These are phyloP conservation scores for Hirundichthys speculiger DNA, from an alignment of 2,113 vertebrate species.

Conservation along the genomic window DNA sequence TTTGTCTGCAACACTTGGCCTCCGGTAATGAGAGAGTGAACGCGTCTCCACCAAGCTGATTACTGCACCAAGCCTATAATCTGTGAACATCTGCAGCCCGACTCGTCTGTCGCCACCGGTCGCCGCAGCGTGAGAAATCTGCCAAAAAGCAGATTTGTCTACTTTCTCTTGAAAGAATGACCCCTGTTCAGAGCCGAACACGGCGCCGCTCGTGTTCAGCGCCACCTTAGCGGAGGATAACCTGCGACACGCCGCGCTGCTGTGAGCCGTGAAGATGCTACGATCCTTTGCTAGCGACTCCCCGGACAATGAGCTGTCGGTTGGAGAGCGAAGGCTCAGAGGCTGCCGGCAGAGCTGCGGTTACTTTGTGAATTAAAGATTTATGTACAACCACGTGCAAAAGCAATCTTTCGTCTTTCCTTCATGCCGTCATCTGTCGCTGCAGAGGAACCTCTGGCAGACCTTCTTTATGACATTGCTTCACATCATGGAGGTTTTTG, in stretches of 20 bases:
- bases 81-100: constrained; percentile 69
- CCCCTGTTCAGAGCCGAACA: constrained; percentile 16
- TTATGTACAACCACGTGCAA: too few relatives aligned
- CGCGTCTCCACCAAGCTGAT: constrained; percentile 67
- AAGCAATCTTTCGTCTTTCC: too few relatives aligned
- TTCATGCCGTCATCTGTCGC: too few relatives aligned
- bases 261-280: neutral
- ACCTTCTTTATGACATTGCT: too few relatives aligned
- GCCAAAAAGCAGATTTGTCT: constrained; percentile 48
- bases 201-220: constrained; percentile 14
- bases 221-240: neutral
- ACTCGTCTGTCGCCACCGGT: constrained; percentile 40
- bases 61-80: constrained; percentile 73
- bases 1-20: constrained; percentile 23
- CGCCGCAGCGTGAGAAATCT: constrained; percentile 42
- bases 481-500: too few relatives aligned
- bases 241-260: neutral
- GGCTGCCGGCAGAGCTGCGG: too few relatives aligned
- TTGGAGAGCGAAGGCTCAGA: too few relatives aligned
- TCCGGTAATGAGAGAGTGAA: constrained; percentile 56
- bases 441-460: too few relatives aligned
- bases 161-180: constrained; percentile 45
- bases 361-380: too few relatives aligned
- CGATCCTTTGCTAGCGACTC: too few relatives aligned
- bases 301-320: too few relatives aligned